phyloP scores from a whole-genome alignment of 2,888 invertebrate species.

The Drosophila emarginata region DNA sequence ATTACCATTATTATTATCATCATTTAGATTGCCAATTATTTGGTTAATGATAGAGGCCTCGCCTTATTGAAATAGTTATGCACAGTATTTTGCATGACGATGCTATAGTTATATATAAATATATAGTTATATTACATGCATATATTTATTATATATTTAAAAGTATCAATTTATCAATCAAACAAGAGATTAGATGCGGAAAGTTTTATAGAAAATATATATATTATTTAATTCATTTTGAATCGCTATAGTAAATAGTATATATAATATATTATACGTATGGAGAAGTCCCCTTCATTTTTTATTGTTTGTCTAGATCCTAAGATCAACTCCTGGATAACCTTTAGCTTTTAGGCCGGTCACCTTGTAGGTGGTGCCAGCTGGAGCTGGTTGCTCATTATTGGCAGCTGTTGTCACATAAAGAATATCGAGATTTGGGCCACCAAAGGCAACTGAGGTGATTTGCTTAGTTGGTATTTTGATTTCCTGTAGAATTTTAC shows the following conservation, averaged over 20 bases:
- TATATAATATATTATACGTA: too few relatives aligned
- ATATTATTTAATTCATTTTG: conserved; percentile 1
- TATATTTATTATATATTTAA: neutral
- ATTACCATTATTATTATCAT: neutral
- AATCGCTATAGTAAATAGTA: neutral
- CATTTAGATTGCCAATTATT: neutral
- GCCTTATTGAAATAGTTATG: neutral
- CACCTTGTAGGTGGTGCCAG: conserved; percentile 85
- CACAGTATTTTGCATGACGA: neutral
- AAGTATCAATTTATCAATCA: neutral
- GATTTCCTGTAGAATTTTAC: conserved; percentile 85
- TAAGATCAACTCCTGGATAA: conserved; percentile 75
- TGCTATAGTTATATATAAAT: neutral
- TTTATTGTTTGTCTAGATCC: conserved; percentile 51
- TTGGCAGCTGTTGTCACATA: conserved; percentile 87
- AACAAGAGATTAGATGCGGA: neutral
- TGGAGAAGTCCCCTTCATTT: neutral
- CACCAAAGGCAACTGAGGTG: conserved; percentile 90
- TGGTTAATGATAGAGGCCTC: neutral
- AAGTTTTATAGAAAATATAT: conserved; percentile 6
- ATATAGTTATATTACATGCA: neutral
- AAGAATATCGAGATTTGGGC: conserved; percentile 86
- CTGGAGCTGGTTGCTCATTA: conserved; percentile 79
- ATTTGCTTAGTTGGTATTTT: conserved; percentile 86
- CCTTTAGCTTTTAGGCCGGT: conserved; percentile 85